Base-by-base conservation (phyloP, 2,113 vertebrate species). In the Notarius lentiginosus region DNA sequence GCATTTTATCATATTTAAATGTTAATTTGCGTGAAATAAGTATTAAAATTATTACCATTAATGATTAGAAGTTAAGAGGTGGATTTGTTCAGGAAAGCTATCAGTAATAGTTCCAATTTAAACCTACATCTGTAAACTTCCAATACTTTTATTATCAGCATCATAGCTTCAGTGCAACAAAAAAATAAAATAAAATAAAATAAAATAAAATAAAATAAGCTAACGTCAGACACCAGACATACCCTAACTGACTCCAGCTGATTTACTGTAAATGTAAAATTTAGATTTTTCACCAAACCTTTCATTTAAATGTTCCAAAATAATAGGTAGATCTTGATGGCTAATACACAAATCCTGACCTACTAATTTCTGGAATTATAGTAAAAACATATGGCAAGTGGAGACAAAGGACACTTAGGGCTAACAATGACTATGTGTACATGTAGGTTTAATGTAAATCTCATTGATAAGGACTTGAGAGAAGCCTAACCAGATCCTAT, bases 381-480 rank as follows among this genome's bases (percentile, higher is more conserved):
- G 8, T 47, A 73, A 49, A 73, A 47, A 73, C 0, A 34, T 72
- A 41, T 17, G 47, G 34, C 70, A 47, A 34, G 7, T 47, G 9
- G 15, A 73, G 10, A 73, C 7, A 73, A 34, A 47, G 0, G 20
- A 22, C 27, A 70, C 65, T 30, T 22, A 75, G 8, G 8, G 18
- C 18, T 49, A 49, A 75, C 41, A 75, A 5, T 24, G 34, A 94
- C 89, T 86, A 85, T 87, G 91, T 88, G 73, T 85, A 89, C 89
- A 88, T 89, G 87, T 90, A 86, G 89, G 91, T 89, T 90, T 91
- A 88, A 18, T 89, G 89, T 92, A 85, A 79, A 82, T 91, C 84
- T 92, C 91, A 94, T 93, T 93, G 80, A 91, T 66, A 79, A 90
- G 91, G 90, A 92, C 90, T 82, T 55, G 82, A 82, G 18, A 87